Evolutionary conservation across 2,888 invertebrate species (phyloP), one percentile per base, ranked within the genome.

Genomic region (Andrena dorsata): DNA sequence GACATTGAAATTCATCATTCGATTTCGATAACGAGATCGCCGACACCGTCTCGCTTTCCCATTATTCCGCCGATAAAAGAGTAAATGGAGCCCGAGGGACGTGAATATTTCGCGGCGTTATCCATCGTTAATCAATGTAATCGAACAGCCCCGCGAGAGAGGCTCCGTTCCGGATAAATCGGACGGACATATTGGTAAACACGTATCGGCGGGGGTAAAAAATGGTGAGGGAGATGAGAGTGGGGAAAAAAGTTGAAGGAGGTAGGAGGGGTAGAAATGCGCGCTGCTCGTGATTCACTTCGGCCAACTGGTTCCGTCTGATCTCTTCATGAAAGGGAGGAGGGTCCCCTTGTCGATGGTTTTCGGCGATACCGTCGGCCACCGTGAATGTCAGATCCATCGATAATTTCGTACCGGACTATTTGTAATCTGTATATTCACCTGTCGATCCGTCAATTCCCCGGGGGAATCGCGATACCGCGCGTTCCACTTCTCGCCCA

Each of bases 391-490:
- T 87, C 86, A 82, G 89, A 87, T 87, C 84, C 81, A 71, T 88
- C 85, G 88, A 89, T 89, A 88, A 87, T 86, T 88, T 86, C 83
- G 64, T 88, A 69, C 71, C 72, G 66, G 85, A 77, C 86, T 89
- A 89, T 89, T 89, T 88, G 89, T 82, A 84, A 83, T 73, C 80
- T 77, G 76, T 84, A 83, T 86, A 88, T 88, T 89, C 89, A 88
- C 88, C 89, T 89, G 88, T 89, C 88, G 89, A 82, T 84, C 89
- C 82, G 78, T 88, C 87, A 83, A 76, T 63, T 79, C 61, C 65
- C 56, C 72, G 64, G 56, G 41, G 35, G 78, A 84, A 88, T 88
- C 88, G 80, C 79, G 89, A 88, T 86, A 87, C 68, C 86, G 70
- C 2, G 79, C 88, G 80, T 89, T 86, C 80, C 88, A 75, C 79